Evolutionary conservation across 2,797 vertebrate species (phyloP).

Genomic region (Muraenolepis orangiensis): DNA sequence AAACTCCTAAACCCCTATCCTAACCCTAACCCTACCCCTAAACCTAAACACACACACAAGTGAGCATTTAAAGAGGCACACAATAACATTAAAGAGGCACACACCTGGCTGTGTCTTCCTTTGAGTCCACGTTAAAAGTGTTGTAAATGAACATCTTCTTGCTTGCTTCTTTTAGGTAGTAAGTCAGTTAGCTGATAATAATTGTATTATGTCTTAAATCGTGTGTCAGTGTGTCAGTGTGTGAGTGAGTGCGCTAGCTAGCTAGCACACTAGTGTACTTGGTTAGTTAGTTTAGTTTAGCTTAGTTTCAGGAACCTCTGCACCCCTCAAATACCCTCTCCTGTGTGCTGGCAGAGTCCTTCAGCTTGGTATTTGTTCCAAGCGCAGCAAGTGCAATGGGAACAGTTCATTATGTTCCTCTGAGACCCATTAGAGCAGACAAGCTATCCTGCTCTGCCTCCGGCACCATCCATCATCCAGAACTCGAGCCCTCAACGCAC

Average conservation of each 20-base stretch:
- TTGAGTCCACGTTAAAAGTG: background rate
- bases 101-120: background rate
- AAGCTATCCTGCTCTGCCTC: slow-evolving; percentile 62
- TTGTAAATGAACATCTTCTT: background rate
- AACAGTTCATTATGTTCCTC: slow-evolving; percentile 68
- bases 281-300: slow-evolving; percentile 7
- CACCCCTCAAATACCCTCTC: slow-evolving; percentile 18
- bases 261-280: background rate
- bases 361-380: slow-evolving; percentile 66
- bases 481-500: slow-evolving; percentile 49
- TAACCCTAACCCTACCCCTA: no score
- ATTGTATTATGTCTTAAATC: no score
- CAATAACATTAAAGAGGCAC: background rate
- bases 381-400: slow-evolving; percentile 40
- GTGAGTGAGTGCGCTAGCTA: background rate
- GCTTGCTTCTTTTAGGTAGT: background rate
- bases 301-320: slow-evolving; percentile 38
- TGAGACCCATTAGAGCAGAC: slow-evolving; percentile 72
- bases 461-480: slow-evolving; percentile 75
- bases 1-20: no score
- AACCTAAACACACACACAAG: no score
- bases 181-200: no score
- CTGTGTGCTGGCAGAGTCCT: slow-evolving; percentile 28
- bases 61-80: no score
- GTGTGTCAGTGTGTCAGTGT: background rate